Conservation (phyloP, 2,113 vertebrate genomes). For the Thunnus thynnus region DNA sequence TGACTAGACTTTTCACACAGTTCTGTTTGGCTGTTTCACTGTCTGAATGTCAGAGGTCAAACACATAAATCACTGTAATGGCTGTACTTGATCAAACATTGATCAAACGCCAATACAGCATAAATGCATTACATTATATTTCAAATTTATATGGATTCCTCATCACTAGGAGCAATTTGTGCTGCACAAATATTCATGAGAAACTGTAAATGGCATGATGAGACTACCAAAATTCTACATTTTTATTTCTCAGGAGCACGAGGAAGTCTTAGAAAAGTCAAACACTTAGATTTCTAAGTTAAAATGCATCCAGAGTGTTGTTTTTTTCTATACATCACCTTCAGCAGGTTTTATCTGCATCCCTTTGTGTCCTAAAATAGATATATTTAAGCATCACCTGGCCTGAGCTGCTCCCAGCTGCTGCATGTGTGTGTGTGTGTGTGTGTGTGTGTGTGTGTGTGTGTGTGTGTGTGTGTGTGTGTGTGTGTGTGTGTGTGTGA, state of each 20-base stretch:
- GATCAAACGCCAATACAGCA: too few relatives aligned
- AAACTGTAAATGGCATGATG: conserved; percentile 14
- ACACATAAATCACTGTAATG: conserved; percentile 2
- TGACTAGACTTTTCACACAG: background rate
- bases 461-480: too few relatives aligned
- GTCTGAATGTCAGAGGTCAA: conserved; percentile 19
- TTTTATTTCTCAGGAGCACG: conserved; percentile 11
- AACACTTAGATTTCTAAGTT: conserved; percentile 7
- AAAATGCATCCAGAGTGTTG: conserved; percentile 16
- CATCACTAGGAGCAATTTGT: too few relatives aligned
- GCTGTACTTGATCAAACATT: too few relatives aligned
- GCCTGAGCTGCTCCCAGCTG: conserved; percentile 13
- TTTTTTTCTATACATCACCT: background rate
- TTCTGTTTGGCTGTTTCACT: background rate
- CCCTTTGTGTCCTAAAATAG: background rate
- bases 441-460: background rate
- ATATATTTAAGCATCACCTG: conserved; percentile 29
- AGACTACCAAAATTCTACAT: background rate
- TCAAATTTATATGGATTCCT: too few relatives aligned
- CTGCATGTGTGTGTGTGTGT: background rate
- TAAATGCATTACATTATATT: too few relatives aligned
- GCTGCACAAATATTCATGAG: too few relatives aligned
- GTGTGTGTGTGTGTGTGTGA: too few relatives aligned
- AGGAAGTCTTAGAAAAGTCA: background rate
- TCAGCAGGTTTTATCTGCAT: background rate